Evolutionary conservation across 2,113 vertebrate species (phyloP), one percentile per base, ranked within the genome.

Genomic region (Collichthys lucidus): DNA sequence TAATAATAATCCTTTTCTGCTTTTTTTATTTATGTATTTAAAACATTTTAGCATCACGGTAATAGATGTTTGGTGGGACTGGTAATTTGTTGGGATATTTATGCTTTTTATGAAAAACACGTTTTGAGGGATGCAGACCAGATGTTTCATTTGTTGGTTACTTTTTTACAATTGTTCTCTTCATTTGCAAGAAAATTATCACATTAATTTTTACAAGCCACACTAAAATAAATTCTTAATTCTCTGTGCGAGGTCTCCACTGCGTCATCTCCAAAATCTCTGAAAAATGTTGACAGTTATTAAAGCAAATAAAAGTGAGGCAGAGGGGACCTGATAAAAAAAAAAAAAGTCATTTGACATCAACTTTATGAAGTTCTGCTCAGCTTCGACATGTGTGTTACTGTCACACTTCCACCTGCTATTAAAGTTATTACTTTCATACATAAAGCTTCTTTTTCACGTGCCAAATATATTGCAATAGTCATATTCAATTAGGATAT

Each of bases 101-200:
- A 55, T 3, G 4, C 14, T 2, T 75, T 17, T 46, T 9, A 15
- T 15, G 6, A 50, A 22, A 10, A 46, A 11, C 5, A 15, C 24
- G n/a, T 15, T 49, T n/a, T 50, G 42, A 46, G 44, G 19, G 47
- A 29, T 42, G 6, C 20, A 35, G 35, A 40, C 35, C 35, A 40
- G 35, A 40, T 40, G 35, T 9, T 40, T 40, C 1, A 40, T 40
- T 40, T 40, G 35, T 40, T 10, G 8, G 22, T 4, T 55, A 2
- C 3, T 71, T 57, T 24, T 26, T 17, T 9, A 26, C 20, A 53
- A 11, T 60, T 46, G 29, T 35, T 56, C 31, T 44, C 11, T 3
- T n/a, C 19, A 70, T 79, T 79, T 57, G 50, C 11, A 80, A 72
- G 60, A 47, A 50, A 9, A 50, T 50, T 2, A 19, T 16, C 22